These are phyloP conservation scores for Tenthredo notha DNA, from an alignment of 2,888 invertebrate species.

Conservation along the genomic window DNA sequence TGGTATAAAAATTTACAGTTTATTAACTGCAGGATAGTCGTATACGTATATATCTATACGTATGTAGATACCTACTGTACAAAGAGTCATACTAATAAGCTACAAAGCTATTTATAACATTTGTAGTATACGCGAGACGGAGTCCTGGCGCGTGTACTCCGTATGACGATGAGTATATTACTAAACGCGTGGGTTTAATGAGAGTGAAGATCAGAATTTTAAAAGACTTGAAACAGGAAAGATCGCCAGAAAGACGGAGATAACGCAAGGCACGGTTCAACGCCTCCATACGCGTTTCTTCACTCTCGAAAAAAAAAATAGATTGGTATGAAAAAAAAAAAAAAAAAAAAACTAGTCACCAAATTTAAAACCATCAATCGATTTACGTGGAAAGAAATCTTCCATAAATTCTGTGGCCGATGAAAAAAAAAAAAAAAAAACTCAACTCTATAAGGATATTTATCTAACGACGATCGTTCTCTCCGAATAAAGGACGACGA, in stretches of 20 bases:
- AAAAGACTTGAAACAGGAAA: slow-evolving; percentile 47
- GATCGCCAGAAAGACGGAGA: slow-evolving; percentile 38
- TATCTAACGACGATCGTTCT: background rate
- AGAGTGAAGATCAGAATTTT: slow-evolving; percentile 50
- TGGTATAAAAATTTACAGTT: slow-evolving; percentile 28
- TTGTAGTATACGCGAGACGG: slow-evolving; percentile 26
- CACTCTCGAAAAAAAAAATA: background rate
- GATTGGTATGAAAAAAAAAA: too few relatives aligned
- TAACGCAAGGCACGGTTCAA: slow-evolving; percentile 15
- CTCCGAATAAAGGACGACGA: background rate
- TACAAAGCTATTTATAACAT: slow-evolving; percentile 45
- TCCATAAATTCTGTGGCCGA: background rate
- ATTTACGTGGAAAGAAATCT: background rate
- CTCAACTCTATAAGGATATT: background rate
- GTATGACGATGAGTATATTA: slow-evolving; percentile 37
- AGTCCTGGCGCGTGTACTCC: slow-evolving; percentile 44
- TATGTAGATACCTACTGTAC: background rate
- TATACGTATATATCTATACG: background rate
- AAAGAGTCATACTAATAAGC: slow-evolving; percentile 49
- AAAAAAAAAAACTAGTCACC: background rate
- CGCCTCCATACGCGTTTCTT: slow-evolving; percentile 44
- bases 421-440: background rate
- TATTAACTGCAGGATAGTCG: slow-evolving; percentile 25
- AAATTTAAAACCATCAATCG: background rate
- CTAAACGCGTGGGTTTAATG: slow-evolving; percentile 50